These are phyloP conservation scores for Glyphotaelius pellucidus DNA, from an alignment of 2,888 invertebrate genomes.

Conservation along the genomic window DNA sequence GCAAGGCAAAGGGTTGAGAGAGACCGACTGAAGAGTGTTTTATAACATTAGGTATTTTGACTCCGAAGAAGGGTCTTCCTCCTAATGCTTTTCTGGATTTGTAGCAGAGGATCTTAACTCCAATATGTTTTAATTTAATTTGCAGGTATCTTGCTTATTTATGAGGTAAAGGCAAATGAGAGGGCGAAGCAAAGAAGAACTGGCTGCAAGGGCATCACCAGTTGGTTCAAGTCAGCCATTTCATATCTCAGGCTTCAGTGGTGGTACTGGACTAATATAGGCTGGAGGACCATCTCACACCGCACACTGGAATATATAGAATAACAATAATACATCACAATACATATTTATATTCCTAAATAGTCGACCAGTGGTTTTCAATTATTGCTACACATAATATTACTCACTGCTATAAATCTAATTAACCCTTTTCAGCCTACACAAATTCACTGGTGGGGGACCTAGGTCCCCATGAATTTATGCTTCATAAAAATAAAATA, in stretches of 20 bases:
- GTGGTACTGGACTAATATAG: not conserved
- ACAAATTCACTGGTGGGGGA: no score
- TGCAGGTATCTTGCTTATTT: not conserved
- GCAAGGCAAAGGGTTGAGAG: no score
- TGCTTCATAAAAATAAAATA: no score
- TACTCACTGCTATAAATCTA: no score
- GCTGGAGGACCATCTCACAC: constrained; percentile 51
- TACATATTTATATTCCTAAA: not conserved
- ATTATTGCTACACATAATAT: not conserved
- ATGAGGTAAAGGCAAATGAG: not conserved
- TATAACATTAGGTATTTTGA: no score
- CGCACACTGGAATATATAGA: constrained; percentile 55
- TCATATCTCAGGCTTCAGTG: not conserved
- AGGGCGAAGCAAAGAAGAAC: not conserved
- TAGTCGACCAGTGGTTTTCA: not conserved
- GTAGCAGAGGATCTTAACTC: no score
- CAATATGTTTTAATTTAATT: constrained; percentile 1
- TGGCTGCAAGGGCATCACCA: not conserved
- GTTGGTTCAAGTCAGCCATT: not conserved
- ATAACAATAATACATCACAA: constrained; percentile 8
- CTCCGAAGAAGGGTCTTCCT: no score
- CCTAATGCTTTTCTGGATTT: no score
- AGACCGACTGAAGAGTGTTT: no score
- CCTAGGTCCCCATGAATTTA: no score
- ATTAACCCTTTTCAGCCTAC: no score